phyloP scores from a whole-genome alignment of 2,888 invertebrate genomes.

The Lordiphosa andalusiaca region DNA sequence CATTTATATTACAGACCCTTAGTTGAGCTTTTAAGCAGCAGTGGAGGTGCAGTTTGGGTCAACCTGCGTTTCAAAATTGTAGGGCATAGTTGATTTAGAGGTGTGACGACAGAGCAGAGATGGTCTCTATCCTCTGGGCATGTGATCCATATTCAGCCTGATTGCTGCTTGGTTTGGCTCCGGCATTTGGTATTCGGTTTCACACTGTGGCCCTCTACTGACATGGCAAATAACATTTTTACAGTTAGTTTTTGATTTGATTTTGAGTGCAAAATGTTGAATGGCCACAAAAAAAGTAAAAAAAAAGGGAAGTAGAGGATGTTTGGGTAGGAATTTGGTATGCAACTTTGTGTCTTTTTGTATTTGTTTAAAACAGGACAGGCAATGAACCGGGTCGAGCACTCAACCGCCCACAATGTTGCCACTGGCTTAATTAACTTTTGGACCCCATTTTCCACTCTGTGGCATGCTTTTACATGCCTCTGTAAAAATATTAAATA shows the following conservation, averaged over 20 bases:
- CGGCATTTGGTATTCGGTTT: slow-evolving; percentile 40
- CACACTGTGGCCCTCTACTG: slow-evolving; percentile 18
- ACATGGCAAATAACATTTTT: slow-evolving; percentile 49
- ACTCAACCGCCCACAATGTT: not conserved
- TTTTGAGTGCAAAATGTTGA: slow-evolving; percentile 34
- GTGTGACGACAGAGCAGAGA: slow-evolving; percentile 29
- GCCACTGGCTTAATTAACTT: slow-evolving; percentile 62
- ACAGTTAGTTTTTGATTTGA: slow-evolving; percentile 54
- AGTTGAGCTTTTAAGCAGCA: slow-evolving; percentile 47
- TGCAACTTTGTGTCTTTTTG: slow-evolving; percentile 1
- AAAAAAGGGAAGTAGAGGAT: too few species aligned
- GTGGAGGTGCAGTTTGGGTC: not conserved
- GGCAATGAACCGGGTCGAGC: slow-evolving; percentile 2
- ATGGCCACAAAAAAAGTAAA: not conserved
- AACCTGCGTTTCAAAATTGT: slow-evolving; percentile 39
- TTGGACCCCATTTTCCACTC: slow-evolving; percentile 21
- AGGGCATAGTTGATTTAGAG: slow-evolving; percentile 29
- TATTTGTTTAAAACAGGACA: not conserved
- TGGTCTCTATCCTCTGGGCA: slow-evolving; percentile 21
- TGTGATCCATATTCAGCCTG: slow-evolving; percentile 50
- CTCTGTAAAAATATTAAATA: slow-evolving; percentile 36
- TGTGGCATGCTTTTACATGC: slow-evolving; percentile 44
- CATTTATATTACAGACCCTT: slow-evolving; percentile 30
- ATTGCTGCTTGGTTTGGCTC: slow-evolving; percentile 32
- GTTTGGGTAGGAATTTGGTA: not conserved